Conservation (phyloP, 2,113 vertebrate genomes). For the Ceuthmochares aereus region DNA sequence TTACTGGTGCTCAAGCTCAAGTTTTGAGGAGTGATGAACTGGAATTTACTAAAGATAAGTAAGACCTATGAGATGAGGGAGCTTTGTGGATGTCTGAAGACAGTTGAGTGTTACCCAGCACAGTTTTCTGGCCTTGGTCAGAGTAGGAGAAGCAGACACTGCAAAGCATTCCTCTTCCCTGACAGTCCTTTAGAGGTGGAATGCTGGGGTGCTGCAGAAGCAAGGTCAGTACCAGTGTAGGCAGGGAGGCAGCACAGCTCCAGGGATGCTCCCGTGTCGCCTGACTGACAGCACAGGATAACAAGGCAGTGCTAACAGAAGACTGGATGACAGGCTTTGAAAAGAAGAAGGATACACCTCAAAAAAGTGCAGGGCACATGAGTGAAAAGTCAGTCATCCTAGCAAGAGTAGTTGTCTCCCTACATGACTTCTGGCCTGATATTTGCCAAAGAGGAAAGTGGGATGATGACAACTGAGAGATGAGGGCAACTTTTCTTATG, state of each 20-base stretch:
- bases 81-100: not conserved
- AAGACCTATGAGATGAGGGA: not conserved
- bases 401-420: not conserved
- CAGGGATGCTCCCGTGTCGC: not conserved
- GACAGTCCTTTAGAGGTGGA: not conserved
- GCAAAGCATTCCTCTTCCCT: not conserved
- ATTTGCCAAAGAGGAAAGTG: not conserved
- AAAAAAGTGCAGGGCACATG: accelerated
- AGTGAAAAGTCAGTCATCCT: not conserved
- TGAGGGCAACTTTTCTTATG: not conserved
- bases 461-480: not conserved
- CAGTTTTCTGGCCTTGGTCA: not conserved
- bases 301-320: not conserved
- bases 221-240: not conserved
- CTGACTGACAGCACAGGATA: not conserved
- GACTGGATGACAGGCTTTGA: not conserved
- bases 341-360: not conserved
- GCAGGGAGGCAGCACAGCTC: not conserved
- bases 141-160: not conserved
- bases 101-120: not conserved
- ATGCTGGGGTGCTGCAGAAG: not conserved
- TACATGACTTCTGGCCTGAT: not conserved
- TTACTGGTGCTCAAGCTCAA: not conserved
- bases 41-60: not conserved
- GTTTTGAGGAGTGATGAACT: not conserved